Base-by-base conservation (phyloP, 2,113 vertebrate genomes). In the Heterotilapia buettikoferi region DNA sequence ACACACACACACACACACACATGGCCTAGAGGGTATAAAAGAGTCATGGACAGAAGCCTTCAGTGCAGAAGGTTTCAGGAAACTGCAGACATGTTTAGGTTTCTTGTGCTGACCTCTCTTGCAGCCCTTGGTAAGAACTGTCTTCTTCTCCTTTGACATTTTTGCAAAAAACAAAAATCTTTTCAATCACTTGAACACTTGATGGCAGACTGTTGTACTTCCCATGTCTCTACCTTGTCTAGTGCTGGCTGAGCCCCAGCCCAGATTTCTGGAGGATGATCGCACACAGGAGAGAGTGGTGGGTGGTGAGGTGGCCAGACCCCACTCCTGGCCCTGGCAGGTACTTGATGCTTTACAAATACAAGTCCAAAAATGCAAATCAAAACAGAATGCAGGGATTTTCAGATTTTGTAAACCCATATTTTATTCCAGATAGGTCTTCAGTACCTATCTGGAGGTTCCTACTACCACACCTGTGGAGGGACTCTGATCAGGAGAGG, bases 301-400 rank as follows among this genome's bases (percentile, higher is more conserved):
- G 4, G 98, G 97, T 24, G 98, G 98, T 3, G 83, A 92, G 1
- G 96, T 98, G 61, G 96, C 95, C 4, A 16, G 1, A 2, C 88
- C 84, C 2, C 95, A 98, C 85, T 84, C 97, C 16, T 98, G 98
- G 98, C 97, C 97, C n/a, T 97, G 97, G 94, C 98, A 98, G 98
- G 98, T 99, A 95, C 8, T 12, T 5, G 18, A 4, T 5, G 0
- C 14, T 81, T 53, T 38, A 73, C 21, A 73, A 26, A 47, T 26
- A 9, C 14, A 73, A 43, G 3, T 71, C n/a, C 13, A 73, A 45
- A 73, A 18, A 45, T 45, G 7, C n/a, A 68, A 68, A 68, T 21
- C 19, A 68, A 68, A 68, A 68, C 11, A 40, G 36, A 68, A 68
- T 68, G 4, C 36, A 4, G 19, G 36, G 36, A 68, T 40, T 40